Conservation (phyloP, 2,797 vertebrate species). For the Uromys caudimaculatus region DNA sequence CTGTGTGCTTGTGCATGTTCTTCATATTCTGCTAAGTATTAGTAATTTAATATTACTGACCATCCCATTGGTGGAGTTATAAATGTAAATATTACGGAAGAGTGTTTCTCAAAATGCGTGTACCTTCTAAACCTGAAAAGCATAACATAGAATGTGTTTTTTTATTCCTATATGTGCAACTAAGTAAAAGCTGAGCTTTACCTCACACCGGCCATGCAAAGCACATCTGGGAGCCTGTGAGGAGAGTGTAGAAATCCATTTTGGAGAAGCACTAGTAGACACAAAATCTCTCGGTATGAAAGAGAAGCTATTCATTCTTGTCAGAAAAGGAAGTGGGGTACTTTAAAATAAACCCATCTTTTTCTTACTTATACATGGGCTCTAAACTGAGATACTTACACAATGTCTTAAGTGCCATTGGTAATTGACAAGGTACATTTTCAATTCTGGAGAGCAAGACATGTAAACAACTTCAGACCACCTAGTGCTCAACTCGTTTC, state of each 20-base stretch:
- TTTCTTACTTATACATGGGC: not conserved
- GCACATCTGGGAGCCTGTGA: not conserved
- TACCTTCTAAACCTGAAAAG: not conserved
- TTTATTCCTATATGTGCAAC: not conserved
- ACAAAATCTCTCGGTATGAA: not conserved
- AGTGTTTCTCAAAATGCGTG: constrained; percentile 17
- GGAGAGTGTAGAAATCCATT: not conserved
- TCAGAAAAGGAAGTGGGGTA: not conserved
- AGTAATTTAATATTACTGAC: constrained; percentile 19
- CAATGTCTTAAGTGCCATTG: not conserved
- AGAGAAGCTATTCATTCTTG: constrained; percentile 13
- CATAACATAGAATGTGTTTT: constrained; percentile 13
- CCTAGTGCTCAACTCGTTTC: not conserved
- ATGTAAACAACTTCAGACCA: not conserved
- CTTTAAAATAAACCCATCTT: not conserved
- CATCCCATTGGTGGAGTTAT: not conserved
- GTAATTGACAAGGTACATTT: not conserved
- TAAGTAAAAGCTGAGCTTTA: constrained; percentile 28
- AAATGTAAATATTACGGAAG: constrained; percentile 38
- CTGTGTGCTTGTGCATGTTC: not conserved
- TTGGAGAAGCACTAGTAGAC: not conserved
- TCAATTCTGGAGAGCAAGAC: not conserved
- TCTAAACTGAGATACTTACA: not conserved
- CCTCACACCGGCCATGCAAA: not conserved
- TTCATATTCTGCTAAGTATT: constrained; percentile 19